These are phyloP conservation scores for Falco berigora DNA, from an alignment of 2,797 vertebrate genomes.

Conservation along the genomic window DNA sequence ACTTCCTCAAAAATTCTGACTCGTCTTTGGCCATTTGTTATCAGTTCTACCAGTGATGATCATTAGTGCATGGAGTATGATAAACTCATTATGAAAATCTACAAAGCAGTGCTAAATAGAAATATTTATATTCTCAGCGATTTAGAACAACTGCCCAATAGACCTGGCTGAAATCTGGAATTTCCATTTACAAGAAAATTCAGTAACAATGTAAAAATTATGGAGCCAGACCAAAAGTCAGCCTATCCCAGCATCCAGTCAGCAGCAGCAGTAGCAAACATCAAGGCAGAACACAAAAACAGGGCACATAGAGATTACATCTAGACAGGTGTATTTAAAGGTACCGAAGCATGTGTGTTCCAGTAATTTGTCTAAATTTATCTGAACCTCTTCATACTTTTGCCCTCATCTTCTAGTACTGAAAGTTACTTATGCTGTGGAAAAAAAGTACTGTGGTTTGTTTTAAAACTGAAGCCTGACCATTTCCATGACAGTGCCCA, in stretches of 20 bases:
- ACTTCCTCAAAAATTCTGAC: conserved; percentile 66
- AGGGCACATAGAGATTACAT: not conserved
- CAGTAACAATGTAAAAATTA: not conserved
- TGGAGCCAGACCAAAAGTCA: not conserved
- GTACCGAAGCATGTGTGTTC: not conserved
- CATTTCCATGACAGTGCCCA: not conserved
- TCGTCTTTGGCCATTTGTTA: conserved; percentile 58
- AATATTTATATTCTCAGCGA: not conserved
- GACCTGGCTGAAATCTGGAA: not conserved
- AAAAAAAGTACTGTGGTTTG: not conserved
- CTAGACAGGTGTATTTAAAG: not conserved
- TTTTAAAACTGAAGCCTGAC: not conserved
- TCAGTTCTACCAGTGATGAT: conserved; percentile 28
- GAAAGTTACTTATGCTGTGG: not conserved
- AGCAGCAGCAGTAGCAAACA: not conserved
- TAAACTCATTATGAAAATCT: conserved; percentile 46
- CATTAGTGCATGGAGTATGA: not conserved
- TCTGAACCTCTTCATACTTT: not conserved
- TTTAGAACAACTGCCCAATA: not conserved
- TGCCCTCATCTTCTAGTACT: not conserved
- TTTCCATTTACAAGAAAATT: not conserved
- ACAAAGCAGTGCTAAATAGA: conserved; percentile 4
- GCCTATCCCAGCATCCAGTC: not conserved
- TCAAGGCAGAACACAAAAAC: not conserved
- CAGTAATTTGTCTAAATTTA: not conserved